Evolutionary conservation across 2,113 vertebrate genomes (phyloP).

Genomic region (Halichoeres trimaculatus): DNA sequence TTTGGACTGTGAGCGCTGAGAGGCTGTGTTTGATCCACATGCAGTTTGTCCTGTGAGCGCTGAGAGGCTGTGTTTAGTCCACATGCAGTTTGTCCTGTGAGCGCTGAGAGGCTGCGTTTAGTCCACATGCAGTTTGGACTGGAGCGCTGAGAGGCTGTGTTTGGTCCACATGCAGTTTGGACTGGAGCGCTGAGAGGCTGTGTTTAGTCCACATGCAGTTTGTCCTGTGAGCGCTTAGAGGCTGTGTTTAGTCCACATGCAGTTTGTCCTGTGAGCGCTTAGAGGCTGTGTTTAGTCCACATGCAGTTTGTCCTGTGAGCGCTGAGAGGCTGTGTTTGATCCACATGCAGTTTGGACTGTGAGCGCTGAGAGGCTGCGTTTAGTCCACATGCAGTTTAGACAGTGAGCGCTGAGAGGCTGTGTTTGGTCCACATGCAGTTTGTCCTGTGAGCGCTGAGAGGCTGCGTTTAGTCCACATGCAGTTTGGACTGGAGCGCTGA

Average conservation of each 20-base stretch:
- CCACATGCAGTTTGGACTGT: slow-evolving; percentile 59
- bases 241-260: slow-evolving; percentile 68
- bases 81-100: slow-evolving; percentile 60
- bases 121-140: slow-evolving; percentile 60
- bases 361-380: slow-evolving; percentile 66
- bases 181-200: slow-evolving; percentile 62
- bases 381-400: slow-evolving; percentile 59
- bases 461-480: slow-evolving; percentile 68
- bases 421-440: slow-evolving; percentile 70
- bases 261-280: slow-evolving; percentile 58
- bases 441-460: slow-evolving; percentile 61
- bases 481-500: slow-evolving; percentile 61
- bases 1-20: slow-evolving; percentile 61
- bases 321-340: slow-evolving; percentile 65
- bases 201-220: slow-evolving; percentile 70
- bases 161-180: slow-evolving; percentile 64
- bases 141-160: slow-evolving; percentile 64
- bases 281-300: slow-evolving; percentile 69
- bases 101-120: slow-evolving; percentile 66
- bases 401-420: slow-evolving; percentile 61
- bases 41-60: slow-evolving; percentile 60
- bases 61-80: slow-evolving; percentile 67
- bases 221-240: slow-evolving; percentile 61
- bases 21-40: slow-evolving; percentile 67
- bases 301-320: slow-evolving; percentile 61